A percentile compares a stretch with the other conserved stretches of the same genome.
These are phyloP conservation scores for Scomber scombrus DNA, from an alignment of 2,113 vertebrate species.

Conservation along the genomic window DNA sequence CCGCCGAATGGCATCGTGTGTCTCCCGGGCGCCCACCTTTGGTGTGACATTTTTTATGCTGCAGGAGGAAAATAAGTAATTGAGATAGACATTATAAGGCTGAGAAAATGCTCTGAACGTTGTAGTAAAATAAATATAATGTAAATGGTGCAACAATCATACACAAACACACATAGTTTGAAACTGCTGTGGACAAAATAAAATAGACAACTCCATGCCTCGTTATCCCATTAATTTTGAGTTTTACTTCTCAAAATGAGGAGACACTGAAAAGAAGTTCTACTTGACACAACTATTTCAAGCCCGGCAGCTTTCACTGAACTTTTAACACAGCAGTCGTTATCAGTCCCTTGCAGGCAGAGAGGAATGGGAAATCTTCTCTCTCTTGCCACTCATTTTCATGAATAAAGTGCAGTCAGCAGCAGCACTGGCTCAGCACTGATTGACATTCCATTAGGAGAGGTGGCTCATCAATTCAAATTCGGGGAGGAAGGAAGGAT, in stretches of 20 bases:
- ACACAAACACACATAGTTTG: background rate
- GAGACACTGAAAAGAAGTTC: constrained; percentile 63
- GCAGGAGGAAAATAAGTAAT: constrained; percentile 35
- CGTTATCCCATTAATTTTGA: constrained; percentile 48
- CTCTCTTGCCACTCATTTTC: constrained; percentile 71
- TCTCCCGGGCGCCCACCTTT: constrained; percentile 95
- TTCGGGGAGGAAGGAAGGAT: constrained; percentile 80
- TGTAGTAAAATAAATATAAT: background rate
- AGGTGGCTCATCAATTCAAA: constrained; percentile 83
- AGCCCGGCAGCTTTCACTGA: constrained; percentile 77
- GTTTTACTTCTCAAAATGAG: constrained; percentile 57
- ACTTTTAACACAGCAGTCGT: constrained; percentile 83
- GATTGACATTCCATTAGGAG: constrained; percentile 85
- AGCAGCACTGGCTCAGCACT: constrained; percentile 75
- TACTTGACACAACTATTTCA: constrained; percentile 78
- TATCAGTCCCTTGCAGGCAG: constrained; percentile 84
- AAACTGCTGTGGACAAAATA: constrained; percentile 19
- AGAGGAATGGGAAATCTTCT: constrained; percentile 77
- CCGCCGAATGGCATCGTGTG: constrained; percentile 95
- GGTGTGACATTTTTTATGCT: constrained; percentile 99
- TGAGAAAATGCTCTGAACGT: background rate
- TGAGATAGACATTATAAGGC: background rate
- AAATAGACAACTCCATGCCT: constrained; percentile 7
- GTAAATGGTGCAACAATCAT: background rate
- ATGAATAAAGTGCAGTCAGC: constrained; percentile 80